Evolutionary conservation across 2,797 vertebrate species (phyloP), one percentile per base, ranked within the genome.

Genomic region (Lepilemur ruficaudatus): DNA sequence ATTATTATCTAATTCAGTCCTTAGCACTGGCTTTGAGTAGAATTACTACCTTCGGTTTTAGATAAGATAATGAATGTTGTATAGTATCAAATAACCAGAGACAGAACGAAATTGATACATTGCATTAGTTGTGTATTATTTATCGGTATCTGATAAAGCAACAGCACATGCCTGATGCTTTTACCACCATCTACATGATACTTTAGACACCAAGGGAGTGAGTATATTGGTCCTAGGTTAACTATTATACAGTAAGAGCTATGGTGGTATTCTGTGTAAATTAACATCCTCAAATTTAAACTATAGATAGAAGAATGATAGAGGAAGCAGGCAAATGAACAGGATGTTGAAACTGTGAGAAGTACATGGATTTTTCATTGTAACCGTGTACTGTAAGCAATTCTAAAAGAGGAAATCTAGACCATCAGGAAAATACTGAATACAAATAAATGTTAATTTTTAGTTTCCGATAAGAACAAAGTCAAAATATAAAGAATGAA

Each of bases 41-140:
- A 98, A 96, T 87, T 95, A 96, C 89, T 98, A 89, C 87, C 92
- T 98, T 98, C 84, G 94, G 78, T 95, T 97, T 81, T 93, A 97
- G 97, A 97, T 98, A 98, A 95, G 85, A 79, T 97, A 97, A 94
- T 95, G 72, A 87, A 67, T 93, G 91, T 91, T 76, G 41, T 91
- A 30, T 67, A 70, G 80, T 95, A 83, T 98, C 95, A 95, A 91
- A 96, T 98, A 98, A 98, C 96, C 32, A 96, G 94, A 83, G 97
- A 92, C 90, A 95, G 94, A 98, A 97, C 83, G 96, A 98, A 98
- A 98, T 78, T 32, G 97, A 80, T 98, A 97, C 89, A 97, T 97
- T 97, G 61, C 59, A 95, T 97, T 95, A 95, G 92, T 95, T 94
- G 67, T 98, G n/a, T 96, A 98, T 98, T 98, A 98, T 98, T 98